Evolutionary conservation across 1,140 invertebrate genomes (phyloP), one percentile per base, ranked within the genome.

Genomic region (Temnothorax curvispinosus): DNA sequence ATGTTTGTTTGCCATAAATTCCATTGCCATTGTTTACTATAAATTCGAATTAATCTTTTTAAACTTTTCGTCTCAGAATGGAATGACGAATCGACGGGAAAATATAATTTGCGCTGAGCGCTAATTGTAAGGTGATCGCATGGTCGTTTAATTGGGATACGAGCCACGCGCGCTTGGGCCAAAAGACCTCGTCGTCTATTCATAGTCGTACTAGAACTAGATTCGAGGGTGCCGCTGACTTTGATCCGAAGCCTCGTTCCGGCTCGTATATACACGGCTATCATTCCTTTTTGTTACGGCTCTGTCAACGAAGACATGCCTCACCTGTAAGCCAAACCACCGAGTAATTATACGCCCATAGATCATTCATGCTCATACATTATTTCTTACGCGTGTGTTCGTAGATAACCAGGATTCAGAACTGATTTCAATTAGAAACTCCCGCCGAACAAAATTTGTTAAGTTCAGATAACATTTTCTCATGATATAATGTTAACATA

Each of bases 171-270:
- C 86, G 87, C 85, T 89, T 92, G 90, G 93, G 92, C 89, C 91
- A 93, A 93, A 87, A 91, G 89, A 92, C 85, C 91, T 91, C 92
- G 91, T 93, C 90, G 88, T 91, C 93, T 94, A 94, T 94, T 94
- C 93, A 94, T 94, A 94, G 93, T 90, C 89, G 93, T 92, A 93
- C 92, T 92, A 94, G 93, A 94, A 94, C 93, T 93, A 92, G 90
- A 93, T 94, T 94, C 89, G 87, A 92, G 89, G 85, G 78, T 90
- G 87, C 88, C 60, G 81, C 90, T 81, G 91, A 92, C 88, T 94
- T 92, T 93, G 91, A 93, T 94, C 90, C 89, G 78, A 91, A 93
- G 92, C 89, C 91, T 89, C 90, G 85, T 91, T 93, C 92, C 92
- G 91, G 35, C 81, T 91, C 85, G 72, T 67, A 38, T 71, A 52